Evolutionary conservation across 2,797 vertebrate species (phyloP).

Genomic region (Philypnodon macrostomus): DNA sequence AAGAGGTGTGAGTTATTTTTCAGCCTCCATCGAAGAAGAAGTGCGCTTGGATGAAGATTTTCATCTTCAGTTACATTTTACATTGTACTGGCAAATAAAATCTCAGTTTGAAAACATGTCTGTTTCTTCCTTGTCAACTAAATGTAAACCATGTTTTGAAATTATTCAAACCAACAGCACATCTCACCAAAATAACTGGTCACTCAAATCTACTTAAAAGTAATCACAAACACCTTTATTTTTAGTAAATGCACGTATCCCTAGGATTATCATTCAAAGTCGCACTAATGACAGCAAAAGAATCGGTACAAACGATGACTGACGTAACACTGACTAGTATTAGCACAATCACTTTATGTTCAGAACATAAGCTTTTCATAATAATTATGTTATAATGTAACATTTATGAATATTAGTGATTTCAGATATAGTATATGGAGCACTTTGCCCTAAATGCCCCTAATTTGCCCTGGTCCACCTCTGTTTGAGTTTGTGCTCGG

Average conservation of each 20-base stretch:
- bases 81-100: slow-evolving; percentile 80
- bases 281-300: too few species aligned
- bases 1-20: slow-evolving; percentile 29
- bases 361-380: too few species aligned
- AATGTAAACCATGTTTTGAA: slow-evolving; percentile 20
- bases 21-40: slow-evolving; percentile 53
- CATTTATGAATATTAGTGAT: too few species aligned
- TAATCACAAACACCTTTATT: not conserved
- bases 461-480: not conserved
- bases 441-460: slow-evolving; percentile 1
- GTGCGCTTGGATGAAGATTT: slow-evolving; percentile 65
- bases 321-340: too few species aligned
- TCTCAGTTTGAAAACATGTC: slow-evolving; percentile 72
- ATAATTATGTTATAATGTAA: too few species aligned
- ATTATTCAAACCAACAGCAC: slow-evolving; percentile 17
- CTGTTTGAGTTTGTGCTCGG: not conserved
- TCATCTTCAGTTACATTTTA: slow-evolving; percentile 66
- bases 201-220: slow-evolving; percentile 3
- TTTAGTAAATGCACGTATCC: too few species aligned
- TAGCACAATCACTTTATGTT: too few species aligned
- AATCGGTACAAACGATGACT: too few species aligned
- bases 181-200: slow-evolving; percentile 3
- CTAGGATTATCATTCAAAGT: too few species aligned
- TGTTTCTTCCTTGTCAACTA: slow-evolving; percentile 42
- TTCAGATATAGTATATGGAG: too few species aligned